Evolutionary conservation across 2,113 vertebrate genomes (phyloP), one percentile per base, ranked within the genome.

Genomic region (Hemiscyllium ocellatum): DNA sequence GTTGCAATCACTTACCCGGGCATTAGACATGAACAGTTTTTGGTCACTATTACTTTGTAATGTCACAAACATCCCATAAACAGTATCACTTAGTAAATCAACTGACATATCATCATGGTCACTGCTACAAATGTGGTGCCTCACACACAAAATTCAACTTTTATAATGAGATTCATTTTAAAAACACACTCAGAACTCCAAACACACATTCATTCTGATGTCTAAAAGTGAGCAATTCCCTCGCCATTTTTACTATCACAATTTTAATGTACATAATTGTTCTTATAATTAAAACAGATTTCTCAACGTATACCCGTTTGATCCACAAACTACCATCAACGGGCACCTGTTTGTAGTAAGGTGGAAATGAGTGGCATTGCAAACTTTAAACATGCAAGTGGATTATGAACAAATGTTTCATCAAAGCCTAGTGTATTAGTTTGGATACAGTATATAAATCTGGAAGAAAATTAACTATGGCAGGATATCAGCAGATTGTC

Each of bases 191-290:
- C 69, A 42, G 50, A 72, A 52, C 42, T 69, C 13, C 94, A 95
- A 95, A 95, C 94, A 95, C 69, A 42, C 94, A 95, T 95, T 95
- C 68, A 95, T 50, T 52, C 94, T 95, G 24, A 72, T n/a, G 12
- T 95, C 68, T 72, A 95, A 76, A 95, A 95, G 37, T 95, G 94
- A 95, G 69, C 94, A 95, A 95, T 95, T 95, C 94, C 94, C 94
- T 95, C 94, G 70, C 94, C 68, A 47, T 69, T 52, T 24, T 52
- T 90, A 29, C 89, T 93, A 93, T 66, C 33, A 33, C 61, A 93
- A 72, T 52, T 94, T 95, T 72, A 95, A 33, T 52, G 68, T 70
- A 95, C 69, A 72, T 47, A 72, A 72, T 52, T 52, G 22, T 72
- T 95, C 13, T 95, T 72, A 50, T 72, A 33, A 95, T 95, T 95